Evolutionary conservation across 2,888 invertebrate species (phyloP).

Genomic region (Andrena dorsata): DNA sequence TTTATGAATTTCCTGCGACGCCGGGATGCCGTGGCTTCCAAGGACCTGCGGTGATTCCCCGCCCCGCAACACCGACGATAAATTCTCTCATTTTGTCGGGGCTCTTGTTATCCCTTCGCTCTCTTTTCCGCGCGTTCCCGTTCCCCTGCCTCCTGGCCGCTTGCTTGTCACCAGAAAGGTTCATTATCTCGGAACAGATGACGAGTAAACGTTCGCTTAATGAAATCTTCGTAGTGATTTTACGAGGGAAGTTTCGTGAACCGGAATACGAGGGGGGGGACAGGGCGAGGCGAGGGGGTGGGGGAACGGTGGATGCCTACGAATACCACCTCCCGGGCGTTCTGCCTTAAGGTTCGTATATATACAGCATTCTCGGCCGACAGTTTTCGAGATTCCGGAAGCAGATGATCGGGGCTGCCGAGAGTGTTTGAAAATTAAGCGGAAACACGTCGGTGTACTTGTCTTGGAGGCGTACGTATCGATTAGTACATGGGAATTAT

Average conservation of each 20-base stretch:
- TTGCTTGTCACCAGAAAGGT: slow-evolving; percentile 59
- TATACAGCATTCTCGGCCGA: slow-evolving; percentile 55
- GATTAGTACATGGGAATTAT: slow-evolving; percentile 13
- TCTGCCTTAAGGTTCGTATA: slow-evolving; percentile 40
- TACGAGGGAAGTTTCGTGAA: slow-evolving; percentile 76
- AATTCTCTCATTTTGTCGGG: slow-evolving; percentile 62
- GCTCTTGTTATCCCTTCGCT: slow-evolving; percentile 57
- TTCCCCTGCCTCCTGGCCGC: slow-evolving; percentile 4
- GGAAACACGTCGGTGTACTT: slow-evolving; percentile 42
- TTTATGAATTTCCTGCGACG: slow-evolving; percentile 23
- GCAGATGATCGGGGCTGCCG: slow-evolving; percentile 41
- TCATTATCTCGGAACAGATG: slow-evolving; percentile 74
- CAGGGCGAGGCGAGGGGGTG: neutral
- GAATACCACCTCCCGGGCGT: slow-evolving; percentile 32
- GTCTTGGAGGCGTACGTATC: slow-evolving; percentile 25
- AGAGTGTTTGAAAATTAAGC: slow-evolving; percentile 64
- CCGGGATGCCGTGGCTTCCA: slow-evolving; percentile 26
- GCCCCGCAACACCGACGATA: slow-evolving; percentile 54
- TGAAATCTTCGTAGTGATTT: slow-evolving; percentile 79
- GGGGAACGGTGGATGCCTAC: slow-evolving; percentile 32
- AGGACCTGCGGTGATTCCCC: slow-evolving; percentile 32
- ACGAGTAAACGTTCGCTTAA: slow-evolving; percentile 75
- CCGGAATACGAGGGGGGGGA: slow-evolving; percentile 53
- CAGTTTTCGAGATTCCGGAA: slow-evolving; percentile 61
- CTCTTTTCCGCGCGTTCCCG: slow-evolving; percentile 21